Conservation (phyloP, 2,113 vertebrate species). For the Chloebia gouldiae region DNA sequence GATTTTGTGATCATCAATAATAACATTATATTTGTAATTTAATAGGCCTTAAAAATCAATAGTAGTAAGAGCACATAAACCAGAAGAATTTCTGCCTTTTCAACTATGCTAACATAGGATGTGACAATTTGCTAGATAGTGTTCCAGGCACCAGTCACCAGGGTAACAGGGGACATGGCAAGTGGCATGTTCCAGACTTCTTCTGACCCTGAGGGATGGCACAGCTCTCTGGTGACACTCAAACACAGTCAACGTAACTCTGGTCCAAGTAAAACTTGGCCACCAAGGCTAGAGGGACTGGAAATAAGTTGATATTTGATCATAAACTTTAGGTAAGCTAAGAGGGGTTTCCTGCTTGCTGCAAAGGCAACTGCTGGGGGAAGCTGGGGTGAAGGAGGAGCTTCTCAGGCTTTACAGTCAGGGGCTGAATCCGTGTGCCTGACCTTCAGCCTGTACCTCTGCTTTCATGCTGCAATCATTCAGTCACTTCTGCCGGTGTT, state of each 20-base stretch:
- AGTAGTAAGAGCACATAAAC: neutral
- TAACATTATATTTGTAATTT: neutral
- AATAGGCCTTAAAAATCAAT: neutral
- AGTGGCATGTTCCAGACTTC: neutral
- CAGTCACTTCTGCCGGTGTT: neutral
- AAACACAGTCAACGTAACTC: neutral
- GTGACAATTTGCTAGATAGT: neutral
- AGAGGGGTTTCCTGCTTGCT: neutral
- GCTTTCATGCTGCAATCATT: conserved; percentile 42
- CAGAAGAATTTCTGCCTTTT: neutral
- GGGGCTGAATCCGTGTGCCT: neutral
- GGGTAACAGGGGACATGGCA: neutral
- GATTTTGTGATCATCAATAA: neutral
- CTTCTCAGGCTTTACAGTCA: neutral
- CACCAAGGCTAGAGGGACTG: neutral
- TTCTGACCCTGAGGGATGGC: neutral
- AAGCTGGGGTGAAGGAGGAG: neutral
- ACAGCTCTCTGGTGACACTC: neutral
- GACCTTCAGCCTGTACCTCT: conserved; percentile 47
- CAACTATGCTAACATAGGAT: neutral
- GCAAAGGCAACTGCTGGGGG: neutral
- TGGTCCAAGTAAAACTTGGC: neutral
- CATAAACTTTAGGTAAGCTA: neutral
- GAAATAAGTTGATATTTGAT: neutral
- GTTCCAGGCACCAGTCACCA: neutral